phyloP scores from a whole-genome alignment of 2,113 vertebrate species.

The Pseudolaguvia tuberculata region DNA sequence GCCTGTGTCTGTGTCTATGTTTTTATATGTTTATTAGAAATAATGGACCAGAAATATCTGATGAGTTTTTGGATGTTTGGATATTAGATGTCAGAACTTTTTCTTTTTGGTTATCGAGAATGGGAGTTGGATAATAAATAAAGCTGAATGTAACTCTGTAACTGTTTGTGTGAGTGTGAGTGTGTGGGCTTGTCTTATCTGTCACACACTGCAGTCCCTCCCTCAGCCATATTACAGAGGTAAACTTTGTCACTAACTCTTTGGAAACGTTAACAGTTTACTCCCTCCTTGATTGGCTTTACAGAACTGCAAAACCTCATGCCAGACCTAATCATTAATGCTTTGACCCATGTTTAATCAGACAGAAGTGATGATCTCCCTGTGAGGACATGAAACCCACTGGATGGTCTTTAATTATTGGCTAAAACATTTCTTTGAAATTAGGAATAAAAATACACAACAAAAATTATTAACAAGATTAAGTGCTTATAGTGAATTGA shows the following conservation, averaged over 20 bases:
- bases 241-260: conserved; percentile 37
- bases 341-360: neutral
- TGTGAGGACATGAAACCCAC: neutral
- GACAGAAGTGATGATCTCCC: neutral
- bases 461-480: neutral
- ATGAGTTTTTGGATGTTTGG: neutral
- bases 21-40: neutral
- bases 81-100: neutral
- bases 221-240: conserved; percentile 31
- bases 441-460: neutral
- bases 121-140: neutral
- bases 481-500: too few species aligned
- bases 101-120: neutral
- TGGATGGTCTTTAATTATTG: neutral
- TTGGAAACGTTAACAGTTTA: conserved; percentile 19
- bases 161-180: neutral
- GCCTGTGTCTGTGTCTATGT: conserved; percentile 23
- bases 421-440: neutral
- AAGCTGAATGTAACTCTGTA: neutral
- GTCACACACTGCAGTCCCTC: conserved; percentile 18
- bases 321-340: neutral
- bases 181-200: conserved; percentile 18
- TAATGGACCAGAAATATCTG: neutral
- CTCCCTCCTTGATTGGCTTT: conserved; percentile 24
- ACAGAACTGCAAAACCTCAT: conserved; percentile 6